Evolutionary conservation across 2,888 invertebrate genomes (phyloP), one percentile per base, ranked within the genome.

Genomic region (Chromoteleia sp.): DNA sequence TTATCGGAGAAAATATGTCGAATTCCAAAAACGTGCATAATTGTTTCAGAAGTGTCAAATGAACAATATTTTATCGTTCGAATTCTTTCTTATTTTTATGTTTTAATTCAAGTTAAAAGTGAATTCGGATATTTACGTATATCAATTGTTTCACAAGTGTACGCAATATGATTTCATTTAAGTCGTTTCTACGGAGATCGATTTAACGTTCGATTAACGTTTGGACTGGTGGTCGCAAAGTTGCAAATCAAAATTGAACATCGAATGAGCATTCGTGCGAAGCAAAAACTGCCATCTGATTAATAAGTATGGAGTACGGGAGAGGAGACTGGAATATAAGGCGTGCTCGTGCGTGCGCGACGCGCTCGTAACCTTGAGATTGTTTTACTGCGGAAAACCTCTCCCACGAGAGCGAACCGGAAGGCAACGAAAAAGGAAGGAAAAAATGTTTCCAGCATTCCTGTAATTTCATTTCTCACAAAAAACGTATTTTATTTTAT

Each of bases 311-410:
- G 61, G 67, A 52, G 71, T 25, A 67, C 67, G 75, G 59, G 65
- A 50, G 70, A 73, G 74, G 58, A 67, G 74, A 75, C 50, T 59
- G 58, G 56, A 81, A 58, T 48, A 77, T 48, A 65, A 78, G 78
- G 78, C 63, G 81, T 73, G 81, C 78, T 81, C 75, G 79, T 73
- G 76, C 75, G 83, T 76, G 75, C 78, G 68, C 77, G 73, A 83
- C 71, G 75, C 65, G 83, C 45, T 81, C 73, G 59, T 50, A 81
- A 78, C 83, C 83, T 83, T 83, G 83, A 81, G 81, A 83, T 83
- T 78, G 73, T 78, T 81, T 81, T 78, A 78, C 83, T 68, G 70
- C 54, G 78, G 78, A 73, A 75, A 83, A 83, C 75, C 78, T 81
- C 78, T 83, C 81, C 77, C 81, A 83, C 78, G 81, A 79, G 76